Evolutionary conservation across 2,113 vertebrate species (phyloP).

Genomic region (Pedionomus torquatus): DNA sequence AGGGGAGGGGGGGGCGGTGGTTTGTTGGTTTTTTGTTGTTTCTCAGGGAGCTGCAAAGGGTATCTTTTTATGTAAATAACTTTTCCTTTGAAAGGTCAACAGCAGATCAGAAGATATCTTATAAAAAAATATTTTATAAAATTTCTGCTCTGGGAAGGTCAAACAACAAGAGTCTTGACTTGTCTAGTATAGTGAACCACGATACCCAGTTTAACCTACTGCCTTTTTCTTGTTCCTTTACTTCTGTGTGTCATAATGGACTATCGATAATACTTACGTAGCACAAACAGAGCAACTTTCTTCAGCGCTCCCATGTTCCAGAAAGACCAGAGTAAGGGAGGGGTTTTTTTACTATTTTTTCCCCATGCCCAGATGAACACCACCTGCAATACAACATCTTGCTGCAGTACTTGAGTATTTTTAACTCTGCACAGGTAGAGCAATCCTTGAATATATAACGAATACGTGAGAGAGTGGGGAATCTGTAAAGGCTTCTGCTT

Average conservation of each 20-base stretch:
- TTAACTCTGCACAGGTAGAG: constrained; percentile 1
- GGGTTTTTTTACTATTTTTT: too few species aligned
- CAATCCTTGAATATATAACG: background rate
- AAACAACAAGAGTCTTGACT: background rate
- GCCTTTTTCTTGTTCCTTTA: background rate
- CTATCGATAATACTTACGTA: background rate
- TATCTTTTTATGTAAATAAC: background rate
- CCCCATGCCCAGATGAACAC: background rate
- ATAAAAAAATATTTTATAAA: background rate
- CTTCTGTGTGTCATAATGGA: background rate
- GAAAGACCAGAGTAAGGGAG: background rate
- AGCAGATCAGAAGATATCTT: background rate
- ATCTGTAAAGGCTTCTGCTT: background rate
- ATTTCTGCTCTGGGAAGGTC: background rate
- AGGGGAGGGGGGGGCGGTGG: too few species aligned
- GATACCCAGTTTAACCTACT: background rate
- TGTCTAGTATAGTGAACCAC: background rate
- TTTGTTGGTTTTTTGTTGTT: too few species aligned
- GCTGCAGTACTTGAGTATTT: constrained; percentile 22
- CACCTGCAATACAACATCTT: constrained; percentile 9
- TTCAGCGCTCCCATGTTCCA: background rate
- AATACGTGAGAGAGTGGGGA: background rate
- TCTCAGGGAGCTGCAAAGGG: background rate
- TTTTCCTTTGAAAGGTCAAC: background rate
- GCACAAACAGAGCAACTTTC: background rate